These are phyloP conservation scores for Urocitellus parryii DNA, from an alignment of 2,113 vertebrate genomes.

Conservation along the genomic window DNA sequence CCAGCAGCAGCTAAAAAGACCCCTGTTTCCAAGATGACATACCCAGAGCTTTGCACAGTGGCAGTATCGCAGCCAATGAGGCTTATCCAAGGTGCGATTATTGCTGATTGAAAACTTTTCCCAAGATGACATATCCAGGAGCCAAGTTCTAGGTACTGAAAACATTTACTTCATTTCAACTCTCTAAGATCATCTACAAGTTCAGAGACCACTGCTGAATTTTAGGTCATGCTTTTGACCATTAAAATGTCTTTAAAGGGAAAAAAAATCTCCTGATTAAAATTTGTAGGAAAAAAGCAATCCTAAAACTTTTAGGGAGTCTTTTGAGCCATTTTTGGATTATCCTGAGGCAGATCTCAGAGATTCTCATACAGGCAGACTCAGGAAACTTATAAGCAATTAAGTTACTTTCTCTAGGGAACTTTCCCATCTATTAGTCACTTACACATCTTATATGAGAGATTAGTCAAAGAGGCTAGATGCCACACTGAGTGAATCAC, in stretches of 20 bases:
- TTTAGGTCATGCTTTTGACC: background rate
- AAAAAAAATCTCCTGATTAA: background rate
- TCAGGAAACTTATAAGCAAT: slow-evolving; percentile 68
- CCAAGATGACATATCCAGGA: background rate
- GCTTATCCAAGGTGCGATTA: too few species aligned
- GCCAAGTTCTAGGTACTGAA: background rate
- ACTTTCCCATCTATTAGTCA: slow-evolving; percentile 84
- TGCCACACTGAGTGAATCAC: slow-evolving; percentile 56
- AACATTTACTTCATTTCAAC: background rate
- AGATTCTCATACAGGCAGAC: slow-evolving; percentile 58
- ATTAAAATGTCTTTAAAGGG: background rate
- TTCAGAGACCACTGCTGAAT: background rate
- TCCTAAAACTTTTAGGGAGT: background rate
- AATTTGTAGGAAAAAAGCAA: background rate
- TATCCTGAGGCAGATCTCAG: slow-evolving; percentile 40
- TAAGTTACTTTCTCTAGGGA: slow-evolving; percentile 76
- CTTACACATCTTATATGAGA: slow-evolving; percentile 68
- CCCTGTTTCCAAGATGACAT: background rate
- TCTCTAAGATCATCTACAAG: background rate
- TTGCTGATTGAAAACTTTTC: too few species aligned
- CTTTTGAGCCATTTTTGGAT: slow-evolving; percentile 38
- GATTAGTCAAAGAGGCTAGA: slow-evolving; percentile 72
- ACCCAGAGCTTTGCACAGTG: too few species aligned
- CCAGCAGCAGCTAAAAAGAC: background rate
- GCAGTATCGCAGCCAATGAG: too few species aligned